Evolutionary conservation across 2,113 vertebrate species (phyloP).

Genomic region (Cynoglossus semilaevis): DNA sequence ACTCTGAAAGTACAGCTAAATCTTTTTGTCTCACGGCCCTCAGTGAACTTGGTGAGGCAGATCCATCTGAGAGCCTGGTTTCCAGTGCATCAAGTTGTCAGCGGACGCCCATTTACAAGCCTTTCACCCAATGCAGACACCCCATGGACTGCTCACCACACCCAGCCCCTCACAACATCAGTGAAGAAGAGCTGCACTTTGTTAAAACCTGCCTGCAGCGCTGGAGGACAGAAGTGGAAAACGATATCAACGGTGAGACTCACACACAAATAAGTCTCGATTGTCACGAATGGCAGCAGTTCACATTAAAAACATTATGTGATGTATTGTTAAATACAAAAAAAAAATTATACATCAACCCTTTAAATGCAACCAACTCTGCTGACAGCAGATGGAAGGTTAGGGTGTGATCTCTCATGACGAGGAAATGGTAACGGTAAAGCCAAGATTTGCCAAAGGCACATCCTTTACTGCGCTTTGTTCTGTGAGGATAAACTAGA

Average conservation of each 20-base stretch:
- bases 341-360: not conserved
- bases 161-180: constrained; percentile 79
- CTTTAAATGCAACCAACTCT: not conserved
- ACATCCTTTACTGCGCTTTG: not conserved
- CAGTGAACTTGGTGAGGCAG: constrained; percentile 57
- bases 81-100: constrained; percentile 49
- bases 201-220: constrained; percentile 87
- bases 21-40: not conserved
- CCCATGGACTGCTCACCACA: constrained; percentile 57
- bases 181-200: constrained; percentile 82
- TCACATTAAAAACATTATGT: not conserved
- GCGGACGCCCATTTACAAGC: constrained; percentile 56
- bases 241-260: constrained; percentile 83
- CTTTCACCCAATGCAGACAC: constrained; percentile 65
- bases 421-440: not conserved
- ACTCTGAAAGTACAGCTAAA: not conserved
- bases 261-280: not conserved
- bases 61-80: constrained; percentile 51
- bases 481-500: not conserved
- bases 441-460: not conserved
- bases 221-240: constrained; percentile 89
- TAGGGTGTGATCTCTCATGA: not conserved
- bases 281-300: not conserved
- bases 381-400: not conserved
- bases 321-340: not conserved